A percentile compares a stretch with the other conserved stretches of the same genome.
phyloP scores from a whole-genome alignment of 2,113 vertebrate genomes.

The Paratilapia polleni region DNA sequence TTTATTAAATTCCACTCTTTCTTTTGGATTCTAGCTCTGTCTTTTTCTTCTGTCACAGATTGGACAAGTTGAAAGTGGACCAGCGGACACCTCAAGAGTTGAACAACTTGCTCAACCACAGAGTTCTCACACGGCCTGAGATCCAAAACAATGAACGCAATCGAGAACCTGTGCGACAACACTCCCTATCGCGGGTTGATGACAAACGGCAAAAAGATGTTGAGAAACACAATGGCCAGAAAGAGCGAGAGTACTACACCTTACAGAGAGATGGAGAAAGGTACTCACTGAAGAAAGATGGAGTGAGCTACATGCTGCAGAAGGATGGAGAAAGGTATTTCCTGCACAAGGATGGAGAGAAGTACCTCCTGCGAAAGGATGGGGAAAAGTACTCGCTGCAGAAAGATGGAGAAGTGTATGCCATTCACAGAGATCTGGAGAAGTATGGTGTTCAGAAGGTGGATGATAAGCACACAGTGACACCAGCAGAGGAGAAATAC shows the following conservation, averaged over 20 bases:
- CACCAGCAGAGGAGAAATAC: conserved; percentile 48
- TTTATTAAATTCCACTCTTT: neutral
- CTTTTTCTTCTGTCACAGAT: conserved; percentile 59
- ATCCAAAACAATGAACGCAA: conserved; percentile 91
- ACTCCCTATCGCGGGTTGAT: conserved; percentile 55
- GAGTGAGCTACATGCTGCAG: conserved; percentile 63
- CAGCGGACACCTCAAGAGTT: conserved; percentile 80
- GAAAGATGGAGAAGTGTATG: conserved; percentile 52
- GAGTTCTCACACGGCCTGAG: conserved; percentile 88
- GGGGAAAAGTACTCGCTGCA: conserved; percentile 61
- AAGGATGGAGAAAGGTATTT: conserved; percentile 64
- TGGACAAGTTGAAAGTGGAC: conserved; percentile 81
- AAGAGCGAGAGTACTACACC: conserved; percentile 68
- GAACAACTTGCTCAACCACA: conserved; percentile 90
- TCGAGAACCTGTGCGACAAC: conserved; percentile 76
- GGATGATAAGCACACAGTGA: conserved; percentile 34
- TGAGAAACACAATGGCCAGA: conserved; percentile 66
- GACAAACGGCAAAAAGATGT: conserved; percentile 78
- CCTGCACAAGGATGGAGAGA: conserved; percentile 73
- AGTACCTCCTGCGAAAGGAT: conserved; percentile 63
- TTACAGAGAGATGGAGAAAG: conserved; percentile 66
- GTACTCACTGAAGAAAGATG: conserved; percentile 64
- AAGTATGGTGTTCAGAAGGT: conserved; percentile 50
- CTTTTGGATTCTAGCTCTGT: neutral
- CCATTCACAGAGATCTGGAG: conserved; percentile 68